Evolutionary conservation across 2,797 vertebrate genomes (phyloP).

Genomic region (Bufotes viridis): DNA sequence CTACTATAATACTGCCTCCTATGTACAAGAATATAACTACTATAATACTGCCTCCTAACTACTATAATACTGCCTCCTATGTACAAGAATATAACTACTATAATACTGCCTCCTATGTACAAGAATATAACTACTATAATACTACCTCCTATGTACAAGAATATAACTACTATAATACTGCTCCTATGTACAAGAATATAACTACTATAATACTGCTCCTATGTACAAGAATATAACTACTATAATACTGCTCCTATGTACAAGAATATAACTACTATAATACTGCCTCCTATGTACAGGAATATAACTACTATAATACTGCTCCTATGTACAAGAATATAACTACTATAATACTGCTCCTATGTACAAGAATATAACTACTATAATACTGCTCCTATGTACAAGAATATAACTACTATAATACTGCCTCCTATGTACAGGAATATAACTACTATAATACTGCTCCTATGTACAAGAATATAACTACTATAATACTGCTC

Average conservation of each 20-base stretch:
- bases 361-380: too few relatives aligned
- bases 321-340: neutral
- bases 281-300: neutral
- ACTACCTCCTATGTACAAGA: neutral
- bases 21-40: neutral
- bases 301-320: constrained; percentile 2
- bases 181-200: too few relatives aligned
- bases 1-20: neutral
- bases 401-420: too few relatives aligned
- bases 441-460: constrained; percentile 2
- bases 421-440: neutral
- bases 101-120: neutral
- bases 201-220: too few relatives aligned
- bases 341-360: neutral
- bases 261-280: too few relatives aligned
- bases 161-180: too few relatives aligned
- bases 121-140: constrained; percentile 9
- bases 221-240: too few relatives aligned
- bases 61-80: neutral
- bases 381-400: too few relatives aligned
- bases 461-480: neutral
- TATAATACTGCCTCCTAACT: constrained; percentile 3
- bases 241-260: too few relatives aligned
- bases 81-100: constrained; percentile 3
- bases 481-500: too few relatives aligned